A percentile compares a stretch with the other conserved stretches of the same genome.
These are phyloP conservation scores for Eidolon helvum DNA, from an alignment of 2,113 vertebrate species.

Conservation along the genomic window DNA sequence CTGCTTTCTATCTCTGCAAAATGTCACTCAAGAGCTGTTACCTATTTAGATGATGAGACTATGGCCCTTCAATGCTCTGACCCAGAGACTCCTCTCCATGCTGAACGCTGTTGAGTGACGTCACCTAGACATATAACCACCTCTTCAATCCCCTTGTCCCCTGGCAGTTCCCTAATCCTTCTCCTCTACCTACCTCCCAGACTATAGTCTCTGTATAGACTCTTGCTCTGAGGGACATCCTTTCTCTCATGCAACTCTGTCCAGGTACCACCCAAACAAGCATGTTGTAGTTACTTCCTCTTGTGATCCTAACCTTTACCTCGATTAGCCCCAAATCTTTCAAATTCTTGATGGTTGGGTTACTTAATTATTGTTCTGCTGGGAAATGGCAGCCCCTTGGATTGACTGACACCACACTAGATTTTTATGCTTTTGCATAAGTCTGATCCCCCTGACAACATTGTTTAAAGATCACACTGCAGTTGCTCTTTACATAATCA, in stretches of 20 bases:
- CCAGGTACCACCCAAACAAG: not conserved
- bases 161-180: not conserved
- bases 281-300: not conserved
- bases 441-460: not conserved
- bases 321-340: not conserved
- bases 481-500: not conserved
- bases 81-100: not conserved
- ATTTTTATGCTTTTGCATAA: not conserved
- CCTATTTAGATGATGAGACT: not conserved
- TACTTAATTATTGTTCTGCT: not conserved
- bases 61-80: not conserved
- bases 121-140: not conserved
- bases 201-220: not conserved
- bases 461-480: not conserved
- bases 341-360: not conserved
- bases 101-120: not conserved
- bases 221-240: not conserved
- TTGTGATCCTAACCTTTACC: not conserved
- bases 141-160: fast-evolving
- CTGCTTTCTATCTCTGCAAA: not conserved
- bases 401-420: not conserved
- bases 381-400: not conserved
- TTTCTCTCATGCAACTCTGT: not conserved
- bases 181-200: not conserved
- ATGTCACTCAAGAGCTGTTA: not conserved